Evolutionary conservation across 2,113 vertebrate species (phyloP), one percentile per base, ranked within the genome.

Genomic region (Empidonax alnorum): DNA sequence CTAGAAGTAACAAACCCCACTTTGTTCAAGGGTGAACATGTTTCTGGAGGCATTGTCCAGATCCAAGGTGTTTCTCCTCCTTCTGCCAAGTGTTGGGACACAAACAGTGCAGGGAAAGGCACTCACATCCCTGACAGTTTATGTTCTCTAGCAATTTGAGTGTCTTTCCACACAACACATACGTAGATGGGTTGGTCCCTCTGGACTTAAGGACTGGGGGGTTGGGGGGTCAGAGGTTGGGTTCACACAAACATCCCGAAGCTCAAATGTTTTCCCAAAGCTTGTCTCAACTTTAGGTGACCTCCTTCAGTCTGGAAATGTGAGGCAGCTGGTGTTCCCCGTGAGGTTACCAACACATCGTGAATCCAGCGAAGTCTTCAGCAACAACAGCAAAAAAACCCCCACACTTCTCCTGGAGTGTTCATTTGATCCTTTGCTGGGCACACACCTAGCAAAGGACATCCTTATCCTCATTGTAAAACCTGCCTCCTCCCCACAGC

Each of bases 241-340:
- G 78, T 91, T 94, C 52, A 7, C 10, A 19, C 58, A 88, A 94
- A 93, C 94, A 96, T 93, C 68, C 85, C 46, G 21, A 44, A 69
- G 46, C 80, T 90, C 81, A 74, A 52, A 50, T 80, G 37, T 86
- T 88, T 96, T 78, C 93, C 94, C 79, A 90, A 77, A 91, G 82
- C 68, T 85, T 58, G 42, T 39, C 75, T 95, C 94, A 95, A 96
- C 95, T 96, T 87, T 12, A 17, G 9, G n/a, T 90, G 87, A 95
- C 85, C 91, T 87, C 72, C 82, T 46, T 28, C 66, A 53, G 90
- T 46, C 78, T 94, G 90, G 79, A 86, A 96, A 90, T 1, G 30
- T 1, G 17, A 95, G 72, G 87, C 91, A 90, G 63, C 7, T 7
- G 0, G 6, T 35, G 67, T 3, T 89, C 52, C 87, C 85, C 24